These are phyloP conservation scores for Campoplex capitator DNA, from an alignment of 2,888 invertebrate genomes.

Conservation along the genomic window DNA sequence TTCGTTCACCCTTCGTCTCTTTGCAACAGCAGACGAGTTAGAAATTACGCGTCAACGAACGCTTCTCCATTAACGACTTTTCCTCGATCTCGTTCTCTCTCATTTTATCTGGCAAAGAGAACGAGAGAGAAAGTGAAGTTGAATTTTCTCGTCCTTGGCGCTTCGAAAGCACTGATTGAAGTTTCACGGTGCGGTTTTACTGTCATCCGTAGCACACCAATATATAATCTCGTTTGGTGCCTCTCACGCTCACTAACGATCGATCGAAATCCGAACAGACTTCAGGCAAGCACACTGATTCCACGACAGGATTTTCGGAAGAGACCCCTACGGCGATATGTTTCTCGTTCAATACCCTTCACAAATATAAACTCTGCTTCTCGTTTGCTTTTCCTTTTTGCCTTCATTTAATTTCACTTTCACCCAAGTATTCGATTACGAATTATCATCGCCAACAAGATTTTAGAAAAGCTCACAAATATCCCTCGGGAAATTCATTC, in stretches of 20 bases:
- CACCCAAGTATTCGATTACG: conserved; percentile 24
- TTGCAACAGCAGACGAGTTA: conserved; percentile 36
- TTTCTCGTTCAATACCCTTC: conserved; percentile 37
- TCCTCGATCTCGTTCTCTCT: conserved; percentile 22
- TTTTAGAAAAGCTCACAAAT: background rate
- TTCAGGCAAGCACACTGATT: conserved; percentile 39
- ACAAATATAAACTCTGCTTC: background rate
- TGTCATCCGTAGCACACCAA: conserved; percentile 47
- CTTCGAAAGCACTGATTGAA: conserved; percentile 51
- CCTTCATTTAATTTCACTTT: conserved; percentile 26
- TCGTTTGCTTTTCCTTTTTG: conserved; percentile 26
- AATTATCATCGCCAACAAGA: conserved; percentile 4
- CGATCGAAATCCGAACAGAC: conserved; percentile 20
- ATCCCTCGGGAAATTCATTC: background rate
- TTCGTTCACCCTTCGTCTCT: conserved; percentile 52
- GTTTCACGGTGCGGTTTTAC: conserved; percentile 54
- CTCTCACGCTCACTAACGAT: conserved; percentile 10
- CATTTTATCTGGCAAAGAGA: conserved; percentile 1
- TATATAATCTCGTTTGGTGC: conserved; percentile 43
- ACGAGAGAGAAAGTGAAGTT: conserved; percentile 73
- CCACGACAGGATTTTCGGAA: conserved; percentile 23
- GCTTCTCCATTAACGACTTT: conserved; percentile 55
- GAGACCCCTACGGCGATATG: conserved; percentile 25
- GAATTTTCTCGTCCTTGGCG: conserved; percentile 71
- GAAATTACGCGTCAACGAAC: conserved; percentile 54